phyloP scores from a whole-genome alignment of 2,113 vertebrate genomes.

The Tyrannus savana region DNA sequence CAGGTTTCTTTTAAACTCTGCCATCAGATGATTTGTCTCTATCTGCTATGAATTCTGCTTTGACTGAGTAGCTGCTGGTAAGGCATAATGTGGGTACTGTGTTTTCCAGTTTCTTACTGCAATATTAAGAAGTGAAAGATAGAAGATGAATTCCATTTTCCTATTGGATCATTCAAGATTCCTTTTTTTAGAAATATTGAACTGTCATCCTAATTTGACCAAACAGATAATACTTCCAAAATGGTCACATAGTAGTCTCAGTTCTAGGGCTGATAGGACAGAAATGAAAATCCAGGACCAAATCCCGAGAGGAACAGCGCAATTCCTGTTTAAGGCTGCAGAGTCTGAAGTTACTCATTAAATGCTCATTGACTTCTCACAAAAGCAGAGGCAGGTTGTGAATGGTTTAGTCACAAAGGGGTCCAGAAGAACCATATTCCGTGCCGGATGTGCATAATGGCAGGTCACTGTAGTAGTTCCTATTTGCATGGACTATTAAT shows the following conservation, averaged over 20 bases:
- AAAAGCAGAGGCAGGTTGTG: neutral
- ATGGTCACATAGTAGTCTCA: neutral
- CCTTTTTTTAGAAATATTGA: constrained; percentile 46
- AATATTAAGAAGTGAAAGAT: constrained; percentile 30
- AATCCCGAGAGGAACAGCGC: neutral
- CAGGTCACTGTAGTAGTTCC: neutral
- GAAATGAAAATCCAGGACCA: neutral
- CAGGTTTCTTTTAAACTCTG: constrained; percentile 86
- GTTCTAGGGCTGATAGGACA: neutral
- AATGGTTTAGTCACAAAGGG: neutral
- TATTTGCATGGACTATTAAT: neutral
- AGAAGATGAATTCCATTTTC: neutral
- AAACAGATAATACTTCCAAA: constrained; percentile 1
- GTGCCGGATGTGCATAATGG: neutral
- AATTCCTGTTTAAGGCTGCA: neutral
- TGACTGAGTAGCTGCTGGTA: constrained; percentile 63
- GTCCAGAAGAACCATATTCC: neutral
- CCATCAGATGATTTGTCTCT: constrained; percentile 80
- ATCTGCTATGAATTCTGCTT: constrained; percentile 70
- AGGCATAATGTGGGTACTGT: neutral
- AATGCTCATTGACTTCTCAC: neutral
- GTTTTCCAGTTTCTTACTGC: constrained; percentile 15
- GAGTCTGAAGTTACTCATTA: neutral
- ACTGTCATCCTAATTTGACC: constrained; percentile 42
- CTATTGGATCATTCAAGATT: constrained; percentile 18